phyloP scores from a whole-genome alignment of 2,888 invertebrate genomes.

The Pandemis corylana region DNA sequence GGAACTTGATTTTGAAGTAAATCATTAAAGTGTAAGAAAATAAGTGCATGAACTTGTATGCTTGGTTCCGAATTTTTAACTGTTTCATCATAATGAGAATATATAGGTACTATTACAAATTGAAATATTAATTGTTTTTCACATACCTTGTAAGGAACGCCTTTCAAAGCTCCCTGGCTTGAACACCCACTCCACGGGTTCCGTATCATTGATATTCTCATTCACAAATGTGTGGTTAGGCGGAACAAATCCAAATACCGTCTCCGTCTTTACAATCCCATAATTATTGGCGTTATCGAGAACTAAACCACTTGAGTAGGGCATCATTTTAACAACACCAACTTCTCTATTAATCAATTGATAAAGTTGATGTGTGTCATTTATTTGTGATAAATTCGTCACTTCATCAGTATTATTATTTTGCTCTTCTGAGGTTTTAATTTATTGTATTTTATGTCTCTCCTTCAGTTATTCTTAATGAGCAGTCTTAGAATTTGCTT shows the following conservation, averaged over 20 bases:
- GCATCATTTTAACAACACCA: constrained; percentile 57
- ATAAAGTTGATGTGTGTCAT: constrained; percentile 11
- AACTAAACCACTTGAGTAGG: constrained; percentile 65
- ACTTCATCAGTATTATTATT: neutral
- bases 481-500: neutral
- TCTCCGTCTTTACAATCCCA: constrained; percentile 71
- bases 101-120: too few species aligned
- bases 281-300: constrained; percentile 67
- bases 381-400: neutral
- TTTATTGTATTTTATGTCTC: too few species aligned
- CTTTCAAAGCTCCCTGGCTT: constrained; percentile 60
- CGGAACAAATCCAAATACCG: constrained; percentile 64
- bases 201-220: constrained; percentile 56
- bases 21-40: neutral
- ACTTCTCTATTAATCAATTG: constrained; percentile 28
- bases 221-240: constrained; percentile 55
- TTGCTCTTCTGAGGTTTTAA: too few species aligned
- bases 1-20: neutral
- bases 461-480: neutral
- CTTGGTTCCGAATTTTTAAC: too few species aligned
- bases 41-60: too few species aligned
- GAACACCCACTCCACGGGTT: constrained; percentile 67
- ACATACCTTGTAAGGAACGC: constrained; percentile 65
- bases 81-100: too few species aligned
- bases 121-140: neutral